Conservation (phyloP, 92 coral and sea anemone genomes). For the Nematostella vectensis region DNA sequence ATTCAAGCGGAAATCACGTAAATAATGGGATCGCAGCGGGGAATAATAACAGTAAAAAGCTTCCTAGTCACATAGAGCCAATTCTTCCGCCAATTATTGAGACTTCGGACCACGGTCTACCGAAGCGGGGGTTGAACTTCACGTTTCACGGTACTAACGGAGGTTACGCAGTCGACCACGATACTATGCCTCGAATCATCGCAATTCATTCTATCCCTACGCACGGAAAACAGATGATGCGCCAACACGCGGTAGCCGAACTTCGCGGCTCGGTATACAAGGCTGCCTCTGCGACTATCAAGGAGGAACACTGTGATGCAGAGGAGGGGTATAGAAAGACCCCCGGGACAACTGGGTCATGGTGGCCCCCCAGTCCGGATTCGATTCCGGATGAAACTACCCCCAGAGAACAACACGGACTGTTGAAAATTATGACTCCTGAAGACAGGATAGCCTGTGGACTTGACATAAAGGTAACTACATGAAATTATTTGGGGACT, state of each 20-base stretch:
- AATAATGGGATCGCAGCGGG: too few species aligned
- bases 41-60: too few species aligned
- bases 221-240: constrained; percentile 8
- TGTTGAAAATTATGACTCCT: constrained; percentile 30
- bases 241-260: constrained; percentile 15
- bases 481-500: too few species aligned
- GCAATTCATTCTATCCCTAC: constrained; percentile 49
- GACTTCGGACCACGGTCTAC: not conserved
- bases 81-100: not conserved
- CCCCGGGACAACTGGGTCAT: not conserved
- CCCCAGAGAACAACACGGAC: constrained; percentile 18
- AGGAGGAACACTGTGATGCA: not conserved
- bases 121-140: constrained; percentile 8
- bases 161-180: constrained; percentile 56
- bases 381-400: constrained; percentile 18
- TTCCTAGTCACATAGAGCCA: constrained; percentile 5
- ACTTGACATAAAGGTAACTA: constrained; percentile 14
- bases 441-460: constrained; percentile 33
- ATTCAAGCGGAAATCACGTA: too few species aligned
- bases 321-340: not conserved
- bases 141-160: constrained; percentile 31
- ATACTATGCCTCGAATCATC: constrained; percentile 46
- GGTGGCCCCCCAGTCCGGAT: constrained; percentile 37
- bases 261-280: constrained; percentile 13
- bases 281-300: constrained; percentile 2